Percentiles rank a stretch among this genome's conserved stretches.
Conservation (phyloP, 2,888 invertebrate genomes). For the Bursaphelenchus okinawaensis region DNA sequence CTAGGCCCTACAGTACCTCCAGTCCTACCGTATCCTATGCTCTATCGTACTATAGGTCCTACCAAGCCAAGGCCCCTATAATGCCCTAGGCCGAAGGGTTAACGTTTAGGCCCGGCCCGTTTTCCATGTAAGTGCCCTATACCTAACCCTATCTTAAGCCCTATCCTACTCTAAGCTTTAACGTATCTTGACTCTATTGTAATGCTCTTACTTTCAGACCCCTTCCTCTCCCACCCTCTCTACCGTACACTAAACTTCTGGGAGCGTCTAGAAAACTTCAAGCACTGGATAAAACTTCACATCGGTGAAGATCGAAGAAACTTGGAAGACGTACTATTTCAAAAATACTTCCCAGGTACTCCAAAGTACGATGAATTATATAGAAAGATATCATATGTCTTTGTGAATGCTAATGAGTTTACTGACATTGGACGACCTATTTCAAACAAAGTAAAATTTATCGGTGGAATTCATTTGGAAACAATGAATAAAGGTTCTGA, state of each 20-base stretch:
- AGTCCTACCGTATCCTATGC: no score
- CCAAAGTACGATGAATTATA: not conserved
- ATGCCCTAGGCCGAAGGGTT: no score
- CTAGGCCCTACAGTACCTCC: no score
- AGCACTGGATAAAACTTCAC: not conserved
- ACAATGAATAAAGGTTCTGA: no score
- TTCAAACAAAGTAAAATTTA: constrained; percentile 37
- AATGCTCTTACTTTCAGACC: not conserved
- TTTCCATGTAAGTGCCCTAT: no score
- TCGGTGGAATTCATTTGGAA: constrained; percentile 31
- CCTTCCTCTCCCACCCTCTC: not conserved
- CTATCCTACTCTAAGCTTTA: no score
- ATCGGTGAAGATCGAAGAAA: not conserved
- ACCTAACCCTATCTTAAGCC: no score
- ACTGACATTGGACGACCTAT: constrained; percentile 36
- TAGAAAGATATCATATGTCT: constrained; percentile 14
- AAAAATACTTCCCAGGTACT: not conserved
- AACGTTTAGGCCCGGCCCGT: no score
- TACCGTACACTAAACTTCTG: not conserved
- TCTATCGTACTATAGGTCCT: no score
- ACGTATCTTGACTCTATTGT: no score
- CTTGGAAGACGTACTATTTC: not conserved
- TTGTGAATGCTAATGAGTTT: constrained; percentile 41
- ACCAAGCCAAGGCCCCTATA: no score
- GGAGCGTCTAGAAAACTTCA: not conserved